Evolutionary conservation across 2,113 vertebrate species (phyloP), one percentile per base, ranked within the genome.

Genomic region (Nematolebias whitei): DNA sequence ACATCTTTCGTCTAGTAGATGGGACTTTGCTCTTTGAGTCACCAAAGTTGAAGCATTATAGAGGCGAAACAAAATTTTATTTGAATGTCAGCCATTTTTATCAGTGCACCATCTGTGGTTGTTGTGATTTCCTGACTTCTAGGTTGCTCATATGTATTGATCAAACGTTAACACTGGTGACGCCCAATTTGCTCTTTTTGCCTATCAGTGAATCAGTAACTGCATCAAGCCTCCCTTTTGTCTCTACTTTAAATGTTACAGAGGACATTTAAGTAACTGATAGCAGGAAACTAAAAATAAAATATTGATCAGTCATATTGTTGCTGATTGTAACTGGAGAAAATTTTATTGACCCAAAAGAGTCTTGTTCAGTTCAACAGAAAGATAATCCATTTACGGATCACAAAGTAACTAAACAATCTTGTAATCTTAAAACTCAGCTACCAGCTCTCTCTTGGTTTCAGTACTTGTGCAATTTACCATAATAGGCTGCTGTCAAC

Each of bases 21-120:
- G n/a, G n/a, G n/a, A 57, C 22, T 63, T 74, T 74, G 40, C 72
- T 85, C 58, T 38, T 11, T 14, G 20, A 57, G 49, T 71, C 71
- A 75, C 67, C 54, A 75, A 81, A 53, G 51, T 53, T 16, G 26
- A 35, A 26, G 69, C 40, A 58, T 41, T 68, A 35, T 10, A 48
- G 47, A 63, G 53, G 38, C 14, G 23, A 80, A 52, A 57, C 22
- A 66, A 72, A 70, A 61, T 77, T 52, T 76, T 88, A 84, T 89
- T 88, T 91, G 88, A 74, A 76, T 57, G 44, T 74, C 72, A 60
- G 70, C 77, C 54, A 82, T 82, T 83, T 86, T 87, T 76, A 85
- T 64, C 72, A 80, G 68, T 85, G 88, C 58, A 62, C 65, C 69
- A 55, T 68, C 66, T 76, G 83, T 83, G 76, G 66, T 78, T 87